Conservation (phyloP, 2,113 vertebrate species). For the Gobius niger region DNA sequence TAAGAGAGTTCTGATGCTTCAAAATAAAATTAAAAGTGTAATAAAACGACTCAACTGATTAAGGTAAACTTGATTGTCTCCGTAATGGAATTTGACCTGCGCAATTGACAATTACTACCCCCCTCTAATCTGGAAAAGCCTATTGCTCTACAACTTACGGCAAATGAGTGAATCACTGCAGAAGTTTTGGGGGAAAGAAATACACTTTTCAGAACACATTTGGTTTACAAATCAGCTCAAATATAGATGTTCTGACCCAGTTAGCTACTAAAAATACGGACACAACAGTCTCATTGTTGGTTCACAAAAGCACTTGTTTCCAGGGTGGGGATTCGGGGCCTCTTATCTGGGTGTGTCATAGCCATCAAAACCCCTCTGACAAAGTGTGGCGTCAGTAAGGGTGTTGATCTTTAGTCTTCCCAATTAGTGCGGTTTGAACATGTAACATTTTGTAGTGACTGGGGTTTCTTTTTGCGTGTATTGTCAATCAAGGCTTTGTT, state of each 20-base stretch:
- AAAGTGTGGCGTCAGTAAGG: slow-evolving; percentile 38
- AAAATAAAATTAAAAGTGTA: too few species aligned
- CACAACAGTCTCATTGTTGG: slow-evolving; percentile 49
- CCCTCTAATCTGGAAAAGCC: too few species aligned
- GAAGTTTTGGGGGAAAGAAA: too few species aligned
- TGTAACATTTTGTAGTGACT: neutral
- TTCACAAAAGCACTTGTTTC: slow-evolving; percentile 52
- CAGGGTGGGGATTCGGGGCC: slow-evolving; percentile 68
- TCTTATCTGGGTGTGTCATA: slow-evolving; percentile 78
- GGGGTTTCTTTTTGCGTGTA: neutral
- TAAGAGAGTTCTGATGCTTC: too few species aligned
- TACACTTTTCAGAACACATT: too few species aligned
- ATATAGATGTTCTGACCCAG: slow-evolving; percentile 7
- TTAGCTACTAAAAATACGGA: slow-evolving; percentile 21
- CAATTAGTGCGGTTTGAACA: slow-evolving; percentile 35
- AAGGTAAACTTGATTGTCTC: too few species aligned
- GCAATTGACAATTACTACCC: too few species aligned
- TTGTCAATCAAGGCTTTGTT: neutral
- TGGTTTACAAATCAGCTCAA: neutral
- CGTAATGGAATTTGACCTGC: too few species aligned
- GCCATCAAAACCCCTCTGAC: slow-evolving; percentile 64
- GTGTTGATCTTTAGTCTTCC: slow-evolving; percentile 31
- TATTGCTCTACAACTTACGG: too few species aligned
- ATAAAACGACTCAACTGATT: too few species aligned
- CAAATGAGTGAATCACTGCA: too few species aligned